These are phyloP conservation scores for Polydesmus complanatus DNA, from an alignment of 2,888 invertebrate species.

Conservation along the genomic window DNA sequence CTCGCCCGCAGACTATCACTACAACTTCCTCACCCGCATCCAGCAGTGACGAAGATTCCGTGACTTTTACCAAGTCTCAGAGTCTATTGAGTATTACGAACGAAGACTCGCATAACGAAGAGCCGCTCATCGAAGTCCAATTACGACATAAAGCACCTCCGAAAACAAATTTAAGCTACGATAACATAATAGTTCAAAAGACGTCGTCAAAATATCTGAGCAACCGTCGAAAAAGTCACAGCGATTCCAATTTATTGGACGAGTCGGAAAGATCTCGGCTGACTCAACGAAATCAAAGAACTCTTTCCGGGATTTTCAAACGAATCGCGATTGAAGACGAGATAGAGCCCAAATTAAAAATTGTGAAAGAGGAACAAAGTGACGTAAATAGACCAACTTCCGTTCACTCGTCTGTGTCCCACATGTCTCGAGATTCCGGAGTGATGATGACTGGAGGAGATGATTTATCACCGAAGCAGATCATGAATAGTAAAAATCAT, in stretches of 20 bases:
- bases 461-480: not conserved
- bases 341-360: not conserved
- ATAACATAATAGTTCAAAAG: not conserved
- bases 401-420: slow-evolving; percentile 9
- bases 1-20: not conserved
- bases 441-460: not conserved
- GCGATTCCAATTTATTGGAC: not conserved
- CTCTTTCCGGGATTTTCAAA: not conserved
- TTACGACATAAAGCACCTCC: not conserved
- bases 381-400: slow-evolving; percentile 1
- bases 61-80: not conserved
- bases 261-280: not conserved
- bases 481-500: no score
- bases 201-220: not conserved
- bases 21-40: no score
- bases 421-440: slow-evolving; percentile 14
- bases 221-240: slow-evolving; percentile 6
- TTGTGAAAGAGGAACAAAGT: not conserved
- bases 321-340: not conserved
- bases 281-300: not conserved
- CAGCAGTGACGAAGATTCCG: not conserved
- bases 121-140: not conserved
- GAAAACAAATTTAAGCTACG: not conserved
- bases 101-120: not conserved
- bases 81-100: not conserved